A percentile compares a stretch with the other conserved stretches of the same genome.
These are phyloP conservation scores for Neopelma chrysocephalum DNA, from an alignment of 2,797 vertebrate genomes.

Conservation along the genomic window DNA sequence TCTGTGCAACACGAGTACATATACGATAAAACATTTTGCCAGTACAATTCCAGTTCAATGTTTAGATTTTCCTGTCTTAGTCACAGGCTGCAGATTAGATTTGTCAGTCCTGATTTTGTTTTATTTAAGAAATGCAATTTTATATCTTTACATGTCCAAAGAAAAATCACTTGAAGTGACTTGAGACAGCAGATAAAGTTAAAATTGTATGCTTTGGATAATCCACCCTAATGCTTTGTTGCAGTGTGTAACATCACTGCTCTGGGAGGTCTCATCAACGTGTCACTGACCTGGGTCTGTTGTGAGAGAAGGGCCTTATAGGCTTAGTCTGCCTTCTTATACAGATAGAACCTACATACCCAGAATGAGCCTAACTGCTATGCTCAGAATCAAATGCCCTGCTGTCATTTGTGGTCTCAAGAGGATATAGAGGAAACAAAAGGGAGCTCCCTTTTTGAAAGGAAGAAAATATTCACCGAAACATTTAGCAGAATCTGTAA, in stretches of 20 bases:
- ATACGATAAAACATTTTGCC: fast-evolving
- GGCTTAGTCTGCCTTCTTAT: background rate
- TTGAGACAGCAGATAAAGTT: background rate
- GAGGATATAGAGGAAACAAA: background rate
- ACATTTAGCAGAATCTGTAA: background rate
- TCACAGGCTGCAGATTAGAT: background rate
- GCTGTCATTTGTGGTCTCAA: background rate
- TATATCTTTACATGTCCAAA: background rate
- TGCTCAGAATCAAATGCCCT: background rate
- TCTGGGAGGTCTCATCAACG: background rate
- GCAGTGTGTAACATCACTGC: background rate
- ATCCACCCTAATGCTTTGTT: background rate
- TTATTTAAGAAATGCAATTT: background rate
- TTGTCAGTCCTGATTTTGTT: background rate
- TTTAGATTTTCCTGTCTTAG: background rate
- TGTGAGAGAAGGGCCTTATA: background rate
- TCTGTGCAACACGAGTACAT: background rate
- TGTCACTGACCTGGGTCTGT: background rate
- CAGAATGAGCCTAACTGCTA: background rate
- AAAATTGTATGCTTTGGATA: background rate
- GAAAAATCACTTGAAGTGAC: background rate
- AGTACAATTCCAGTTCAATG: background rate
- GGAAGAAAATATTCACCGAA: background rate
- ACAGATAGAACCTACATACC: background rate
- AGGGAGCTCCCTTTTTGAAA: background rate